A percentile compares a stretch with the other conserved stretches of the same genome.
Conservation (phyloP, 2,113 vertebrate genomes). For the Oceanodroma tethys region DNA sequence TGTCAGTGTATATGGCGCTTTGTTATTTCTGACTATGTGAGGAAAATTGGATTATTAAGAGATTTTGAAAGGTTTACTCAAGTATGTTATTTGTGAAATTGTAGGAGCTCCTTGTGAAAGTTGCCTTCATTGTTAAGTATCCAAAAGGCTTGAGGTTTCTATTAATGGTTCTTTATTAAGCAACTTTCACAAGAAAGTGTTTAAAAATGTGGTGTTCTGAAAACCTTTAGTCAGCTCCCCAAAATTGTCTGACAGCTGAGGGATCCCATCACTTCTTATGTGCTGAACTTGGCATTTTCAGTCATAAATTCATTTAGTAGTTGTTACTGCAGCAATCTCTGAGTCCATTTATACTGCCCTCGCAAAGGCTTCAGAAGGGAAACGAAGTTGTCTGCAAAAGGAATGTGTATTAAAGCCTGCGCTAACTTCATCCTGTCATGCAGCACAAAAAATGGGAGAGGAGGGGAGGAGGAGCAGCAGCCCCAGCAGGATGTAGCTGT, state of each 20-base stretch:
- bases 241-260: background rate
- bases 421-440: background rate
- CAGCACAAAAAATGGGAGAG: background rate
- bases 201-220: background rate
- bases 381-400: background rate
- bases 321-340: background rate
- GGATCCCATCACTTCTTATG: background rate
- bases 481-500: background rate
- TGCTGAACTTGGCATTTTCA: background rate
- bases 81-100: background rate
- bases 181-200: background rate
- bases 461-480: background rate
- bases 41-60: background rate
- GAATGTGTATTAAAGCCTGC: background rate
- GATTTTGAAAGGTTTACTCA: background rate
- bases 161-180: background rate
- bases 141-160: background rate
- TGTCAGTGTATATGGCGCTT: background rate
- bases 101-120: background rate
- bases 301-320: background rate
- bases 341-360: background rate
- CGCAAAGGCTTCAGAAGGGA: background rate
- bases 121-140: background rate
- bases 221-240: background rate
- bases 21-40: background rate